phyloP scores from a whole-genome alignment of 2,888 invertebrate species.

The Cosmia pyralina region DNA sequence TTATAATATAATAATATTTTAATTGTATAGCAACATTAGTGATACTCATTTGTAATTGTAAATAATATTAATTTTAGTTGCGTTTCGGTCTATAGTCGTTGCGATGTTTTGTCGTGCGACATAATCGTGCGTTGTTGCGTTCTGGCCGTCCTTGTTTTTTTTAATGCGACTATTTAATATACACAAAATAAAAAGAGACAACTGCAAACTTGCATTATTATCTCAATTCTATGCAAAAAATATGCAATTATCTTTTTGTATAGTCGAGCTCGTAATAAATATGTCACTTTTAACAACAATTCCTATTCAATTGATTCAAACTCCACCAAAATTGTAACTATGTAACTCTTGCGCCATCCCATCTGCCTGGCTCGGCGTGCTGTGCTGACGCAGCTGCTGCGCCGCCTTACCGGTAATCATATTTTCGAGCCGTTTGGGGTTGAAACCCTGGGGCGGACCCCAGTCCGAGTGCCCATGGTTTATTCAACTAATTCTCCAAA shows the following conservation, averaged over 20 bases:
- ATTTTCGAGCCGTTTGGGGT: too few species aligned
- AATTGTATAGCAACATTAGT: slow-evolving; percentile 66
- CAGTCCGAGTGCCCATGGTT: too few species aligned
- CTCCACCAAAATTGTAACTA: too few species aligned
- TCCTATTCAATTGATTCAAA: too few species aligned
- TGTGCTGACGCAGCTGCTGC: too few species aligned
- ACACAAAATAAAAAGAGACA: background rate
- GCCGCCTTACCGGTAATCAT: too few species aligned
- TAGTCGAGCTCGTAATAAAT: background rate
- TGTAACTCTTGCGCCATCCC: too few species aligned
- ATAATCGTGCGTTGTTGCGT: slow-evolving; percentile 12
- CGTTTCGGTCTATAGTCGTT: slow-evolving; percentile 45
- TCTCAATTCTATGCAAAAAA: background rate
- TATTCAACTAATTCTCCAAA: too few species aligned
- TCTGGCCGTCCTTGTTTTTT: slow-evolving; percentile 31
- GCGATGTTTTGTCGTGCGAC: slow-evolving; percentile 55
- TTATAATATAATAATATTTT: slow-evolving; percentile 58
- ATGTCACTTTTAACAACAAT: too few species aligned
- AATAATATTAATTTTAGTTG: slow-evolving; percentile 63
- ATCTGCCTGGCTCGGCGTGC: too few species aligned
- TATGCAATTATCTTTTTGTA: background rate
- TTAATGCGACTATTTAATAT: background rate
- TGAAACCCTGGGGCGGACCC: too few species aligned
- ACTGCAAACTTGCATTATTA: background rate
- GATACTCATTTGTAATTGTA: slow-evolving; percentile 73